Conservation (phyloP, 2,797 vertebrate species). For the Chaetophractus vellerosus region DNA sequence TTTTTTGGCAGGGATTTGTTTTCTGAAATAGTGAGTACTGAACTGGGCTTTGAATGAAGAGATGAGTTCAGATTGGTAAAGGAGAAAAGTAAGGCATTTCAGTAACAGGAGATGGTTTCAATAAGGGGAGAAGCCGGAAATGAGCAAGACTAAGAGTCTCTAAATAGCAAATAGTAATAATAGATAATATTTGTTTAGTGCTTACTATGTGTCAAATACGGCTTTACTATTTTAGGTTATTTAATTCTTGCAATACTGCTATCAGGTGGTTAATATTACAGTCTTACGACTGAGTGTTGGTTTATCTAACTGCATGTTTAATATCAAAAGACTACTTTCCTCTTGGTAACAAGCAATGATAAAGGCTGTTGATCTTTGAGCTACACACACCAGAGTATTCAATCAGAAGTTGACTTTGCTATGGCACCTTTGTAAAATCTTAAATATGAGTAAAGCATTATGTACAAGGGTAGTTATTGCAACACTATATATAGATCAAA, state of each 20-base stretch:
- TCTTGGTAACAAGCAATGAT: background rate
- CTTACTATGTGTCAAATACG: background rate
- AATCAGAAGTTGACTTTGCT: background rate
- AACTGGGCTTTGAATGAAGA: conserved; percentile 8
- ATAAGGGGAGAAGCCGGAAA: background rate
- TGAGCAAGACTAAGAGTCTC: background rate
- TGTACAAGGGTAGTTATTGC: background rate
- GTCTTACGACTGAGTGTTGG: background rate
- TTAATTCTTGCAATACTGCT: conserved; percentile 3
- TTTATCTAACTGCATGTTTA: conserved; percentile 31
- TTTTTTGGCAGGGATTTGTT: background rate
- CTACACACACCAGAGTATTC: background rate
- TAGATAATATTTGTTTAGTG: background rate
- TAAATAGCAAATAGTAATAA: background rate
- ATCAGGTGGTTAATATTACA: background rate
- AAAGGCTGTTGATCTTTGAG: background rate
- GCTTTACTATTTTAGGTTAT: conserved; percentile 16
- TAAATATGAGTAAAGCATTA: background rate
- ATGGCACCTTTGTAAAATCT: background rate
- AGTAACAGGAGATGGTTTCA: background rate
- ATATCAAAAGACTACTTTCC: background rate
- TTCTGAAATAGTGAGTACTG: background rate
- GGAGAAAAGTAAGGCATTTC: conserved; percentile 33
- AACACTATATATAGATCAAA: background rate
- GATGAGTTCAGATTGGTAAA: background rate